Conservation (phyloP, 2,797 vertebrate genomes). For the Euthynnus affinis region DNA sequence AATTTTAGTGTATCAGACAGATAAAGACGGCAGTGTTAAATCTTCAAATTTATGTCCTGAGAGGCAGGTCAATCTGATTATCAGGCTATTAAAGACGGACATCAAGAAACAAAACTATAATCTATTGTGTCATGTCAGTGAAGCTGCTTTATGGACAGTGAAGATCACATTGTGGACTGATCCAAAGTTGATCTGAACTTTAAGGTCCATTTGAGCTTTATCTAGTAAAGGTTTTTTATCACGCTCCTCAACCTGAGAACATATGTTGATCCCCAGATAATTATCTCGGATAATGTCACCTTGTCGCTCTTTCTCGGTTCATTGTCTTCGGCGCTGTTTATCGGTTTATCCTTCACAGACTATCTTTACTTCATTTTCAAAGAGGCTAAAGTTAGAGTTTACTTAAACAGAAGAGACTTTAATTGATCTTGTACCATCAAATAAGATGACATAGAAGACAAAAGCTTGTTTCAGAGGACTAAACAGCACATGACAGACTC, state of each 20-base stretch:
- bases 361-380: neutral
- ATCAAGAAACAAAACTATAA: constrained; percentile 11
- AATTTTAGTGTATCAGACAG: constrained; percentile 9
- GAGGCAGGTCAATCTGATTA: constrained; percentile 14
- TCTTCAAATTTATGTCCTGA: constrained; percentile 6
- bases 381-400: neutral
- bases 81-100: constrained; percentile 16
- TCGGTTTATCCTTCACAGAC: constrained; percentile 27
- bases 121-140: neutral
- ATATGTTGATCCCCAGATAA: constrained; percentile 35
- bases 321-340: constrained; percentile 36
- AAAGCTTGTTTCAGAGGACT: neutral
- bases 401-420: constrained; percentile 2
- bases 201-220: constrained; percentile 25
- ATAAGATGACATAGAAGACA: neutral
- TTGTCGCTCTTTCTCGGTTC: constrained; percentile 31
- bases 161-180: constrained; percentile 36
- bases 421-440: neutral
- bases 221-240: constrained; percentile 32
- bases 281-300: constrained; percentile 32
- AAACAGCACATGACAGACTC: neutral
- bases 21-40: constrained; percentile 1
- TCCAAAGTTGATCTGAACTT: constrained; percentile 40
- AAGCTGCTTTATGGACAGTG: constrained; percentile 17
- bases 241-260: constrained; percentile 25